A percentile compares a stretch with the other conserved stretches of the same genome.
Evolutionary conservation across 2,888 invertebrate genomes (phyloP).

Genomic region (Theretra japonica): DNA sequence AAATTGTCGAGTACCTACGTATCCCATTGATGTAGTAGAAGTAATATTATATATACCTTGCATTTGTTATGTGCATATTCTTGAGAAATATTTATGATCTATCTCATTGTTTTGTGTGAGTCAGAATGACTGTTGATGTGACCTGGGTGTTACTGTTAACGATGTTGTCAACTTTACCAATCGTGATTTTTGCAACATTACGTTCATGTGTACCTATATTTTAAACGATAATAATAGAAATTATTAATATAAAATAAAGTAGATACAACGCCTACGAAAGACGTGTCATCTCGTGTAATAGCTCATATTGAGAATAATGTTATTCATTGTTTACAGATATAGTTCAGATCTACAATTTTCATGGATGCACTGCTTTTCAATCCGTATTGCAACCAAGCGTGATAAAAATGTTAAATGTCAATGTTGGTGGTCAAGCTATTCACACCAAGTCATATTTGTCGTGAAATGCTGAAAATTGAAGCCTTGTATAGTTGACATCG

Average conservation of each 20-base stretch:
- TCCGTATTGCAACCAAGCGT: constrained; percentile 3
- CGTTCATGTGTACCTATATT: constrained; percentile 34
- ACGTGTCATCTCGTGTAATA: background rate
- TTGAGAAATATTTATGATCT: constrained; percentile 14
- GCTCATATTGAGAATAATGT: background rate
- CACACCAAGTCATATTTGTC: constrained; percentile 27
- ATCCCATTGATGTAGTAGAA: constrained; percentile 51
- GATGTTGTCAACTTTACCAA: constrained; percentile 66
- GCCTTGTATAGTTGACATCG: constrained; percentile 38
- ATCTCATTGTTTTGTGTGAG: constrained; percentile 50
- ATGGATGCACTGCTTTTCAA: background rate
- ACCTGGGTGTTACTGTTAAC: constrained; percentile 80
- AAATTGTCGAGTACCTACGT: constrained; percentile 46
- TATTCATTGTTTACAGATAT: background rate
- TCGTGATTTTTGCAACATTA: constrained; percentile 66
- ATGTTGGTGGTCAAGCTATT: constrained; percentile 22
- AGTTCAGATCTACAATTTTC: background rate
- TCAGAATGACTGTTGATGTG: constrained; percentile 76
- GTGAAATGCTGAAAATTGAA: constrained; percentile 30
- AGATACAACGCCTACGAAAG: background rate
- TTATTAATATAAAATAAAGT: background rate
- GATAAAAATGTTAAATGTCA: constrained; percentile 9
- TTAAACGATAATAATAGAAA: constrained; percentile 15
- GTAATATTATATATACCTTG: constrained; percentile 43
- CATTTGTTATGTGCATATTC: constrained; percentile 62